Evolutionary conservation across 2,797 vertebrate species (phyloP).

Genomic region (Platalea minor): DNA sequence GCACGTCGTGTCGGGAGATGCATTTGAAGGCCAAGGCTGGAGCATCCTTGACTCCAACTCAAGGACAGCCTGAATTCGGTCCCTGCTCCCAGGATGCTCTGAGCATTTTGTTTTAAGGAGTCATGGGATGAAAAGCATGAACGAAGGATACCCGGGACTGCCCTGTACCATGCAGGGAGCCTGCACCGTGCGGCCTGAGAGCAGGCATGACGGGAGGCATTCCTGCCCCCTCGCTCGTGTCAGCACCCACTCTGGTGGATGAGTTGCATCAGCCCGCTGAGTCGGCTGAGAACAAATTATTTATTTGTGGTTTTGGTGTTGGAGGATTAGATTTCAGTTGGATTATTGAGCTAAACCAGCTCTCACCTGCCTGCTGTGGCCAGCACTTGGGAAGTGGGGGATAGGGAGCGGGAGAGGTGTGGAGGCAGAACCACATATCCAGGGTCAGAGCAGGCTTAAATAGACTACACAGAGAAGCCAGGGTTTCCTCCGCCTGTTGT

Average conservation of each 20-base stretch:
- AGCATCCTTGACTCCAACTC: background rate
- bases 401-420: background rate
- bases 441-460: background rate
- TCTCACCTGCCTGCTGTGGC: background rate
- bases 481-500: background rate
- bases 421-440: background rate
- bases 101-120: background rate
- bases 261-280: accelerated
- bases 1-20: accelerated
- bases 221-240: background rate
- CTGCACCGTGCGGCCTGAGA: background rate
- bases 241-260: background rate
- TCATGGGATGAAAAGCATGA: background rate
- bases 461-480: background rate
- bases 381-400: background rate
- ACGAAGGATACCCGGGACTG: background rate
- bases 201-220: background rate
- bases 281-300: background rate
- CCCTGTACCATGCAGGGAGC: background rate
- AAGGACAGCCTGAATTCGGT: background rate
- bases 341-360: background rate
- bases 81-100: background rate
- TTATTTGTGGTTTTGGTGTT: background rate
- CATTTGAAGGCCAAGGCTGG: background rate
- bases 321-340: background rate